Evolutionary conservation across 2,797 vertebrate genomes (phyloP), one percentile per base, ranked within the genome.

Genomic region (Gadopsis bispinosus): DNA sequence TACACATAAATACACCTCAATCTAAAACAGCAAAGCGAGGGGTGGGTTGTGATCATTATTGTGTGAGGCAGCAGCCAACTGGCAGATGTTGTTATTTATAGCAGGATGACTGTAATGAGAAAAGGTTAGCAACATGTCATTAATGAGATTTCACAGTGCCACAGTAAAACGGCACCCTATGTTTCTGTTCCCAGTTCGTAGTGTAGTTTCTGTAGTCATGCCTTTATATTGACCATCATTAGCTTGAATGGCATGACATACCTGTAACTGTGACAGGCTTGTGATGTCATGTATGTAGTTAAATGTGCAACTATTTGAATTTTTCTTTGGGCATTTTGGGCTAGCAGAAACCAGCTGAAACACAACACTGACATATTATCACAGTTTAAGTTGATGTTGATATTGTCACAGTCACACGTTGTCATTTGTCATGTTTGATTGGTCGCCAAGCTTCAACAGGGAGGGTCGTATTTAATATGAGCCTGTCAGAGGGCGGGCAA

Each of bases 101-200:
- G 83, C 48, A 69, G 66, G 69, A 84, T 69, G 69, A 71, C 72
- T 60, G 66, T 58, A 75, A 89, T 79, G 76, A 80, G 67, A 87
- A 89, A 84, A 89, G 81, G 80, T 88, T 84, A 87, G 67, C 84
- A 78, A 83, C 81, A 88, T 86, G 83, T 83, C 80, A 82, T 89
- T 89, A 89, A 87, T 83, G 85, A 88, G 70, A 85, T 66, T 77
- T 83, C 65, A 77, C 66, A 81, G 71, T 54, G 64, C 33, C 47
- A 74, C 75, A 63, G 78, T 76, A 66, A 75, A 78, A 37, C 47
- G 20, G 35, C 68, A 53, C n/a, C 61, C 54, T 26, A 50, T 11
- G 62, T 73, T 61, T 39, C 56, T 73, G 55, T 71, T 83, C 47
- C 45, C 20, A 54, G 43, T 69, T 68, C 60, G 22, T 55, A 20